phyloP scores from a whole-genome alignment of 2,888 invertebrate species.

The Glaucopsyche alexis region DNA sequence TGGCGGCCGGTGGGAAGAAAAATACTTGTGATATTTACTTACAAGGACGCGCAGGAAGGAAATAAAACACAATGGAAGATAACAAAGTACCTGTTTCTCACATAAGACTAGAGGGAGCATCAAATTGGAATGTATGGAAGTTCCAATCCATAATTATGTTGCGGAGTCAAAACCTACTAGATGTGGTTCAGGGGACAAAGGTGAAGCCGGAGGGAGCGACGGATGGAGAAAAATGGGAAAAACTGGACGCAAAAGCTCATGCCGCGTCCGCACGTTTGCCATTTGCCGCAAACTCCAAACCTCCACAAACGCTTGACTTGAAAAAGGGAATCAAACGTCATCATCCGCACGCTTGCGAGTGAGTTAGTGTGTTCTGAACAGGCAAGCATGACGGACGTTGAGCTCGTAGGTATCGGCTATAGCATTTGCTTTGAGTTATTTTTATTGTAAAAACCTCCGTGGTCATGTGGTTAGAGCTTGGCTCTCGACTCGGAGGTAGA shows the following conservation, averaged over 20 bases:
- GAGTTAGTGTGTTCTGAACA: too few species aligned
- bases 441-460: too few species aligned
- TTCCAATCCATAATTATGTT: conserved; percentile 42
- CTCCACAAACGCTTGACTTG: too few species aligned
- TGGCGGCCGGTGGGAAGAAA: background rate
- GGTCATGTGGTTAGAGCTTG: too few species aligned
- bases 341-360: too few species aligned
- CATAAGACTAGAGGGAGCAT: conserved; percentile 43
- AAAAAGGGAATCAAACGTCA: too few species aligned
- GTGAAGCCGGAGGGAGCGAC: conserved; percentile 37
- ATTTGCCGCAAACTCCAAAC: too few species aligned
- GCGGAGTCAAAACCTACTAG: conserved; percentile 38
- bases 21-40: background rate
- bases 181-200: conserved; percentile 38
- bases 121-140: conserved; percentile 45
- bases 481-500: too few species aligned
- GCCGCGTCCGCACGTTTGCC: too few species aligned
- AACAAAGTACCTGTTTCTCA: background rate
- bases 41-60: background rate
- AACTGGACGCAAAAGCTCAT: conserved; percentile 43
- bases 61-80: background rate
- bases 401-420: too few species aligned
- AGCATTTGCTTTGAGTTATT: too few species aligned
- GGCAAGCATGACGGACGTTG: too few species aligned
- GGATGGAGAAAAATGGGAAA: conserved; percentile 39